A percentile compares a stretch with the other conserved stretches of the same genome.
These are phyloP conservation scores for Laticauda colubrina DNA, from an alignment of 2,113 vertebrate species.

Conservation along the genomic window DNA sequence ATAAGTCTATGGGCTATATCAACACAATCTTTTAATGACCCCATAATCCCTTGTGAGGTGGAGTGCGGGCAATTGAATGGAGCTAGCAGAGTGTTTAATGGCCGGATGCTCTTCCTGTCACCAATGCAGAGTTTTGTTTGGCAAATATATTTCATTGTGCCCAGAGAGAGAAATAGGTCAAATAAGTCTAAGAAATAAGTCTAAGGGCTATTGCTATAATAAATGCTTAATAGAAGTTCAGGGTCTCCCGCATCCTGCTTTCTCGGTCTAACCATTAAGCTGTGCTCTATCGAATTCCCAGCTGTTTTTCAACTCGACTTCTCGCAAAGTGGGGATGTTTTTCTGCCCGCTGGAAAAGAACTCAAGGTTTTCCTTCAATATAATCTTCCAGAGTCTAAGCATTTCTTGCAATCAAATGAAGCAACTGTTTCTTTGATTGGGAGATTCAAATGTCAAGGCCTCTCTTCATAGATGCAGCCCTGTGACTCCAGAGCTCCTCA, in stretches of 20 bases:
- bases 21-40: too few species aligned
- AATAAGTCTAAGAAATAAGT: too few species aligned
- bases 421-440: neutral
- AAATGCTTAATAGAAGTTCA: neutral
- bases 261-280: neutral
- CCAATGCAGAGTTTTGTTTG: too few species aligned
- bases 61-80: too few species aligned
- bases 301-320: neutral
- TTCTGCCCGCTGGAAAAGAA: neutral
- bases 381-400: neutral
- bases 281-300: neutral
- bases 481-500: neutral
- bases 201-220: neutral
- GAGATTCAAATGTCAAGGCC: neutral
- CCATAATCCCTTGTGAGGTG: too few species aligned
- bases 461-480: neutral
- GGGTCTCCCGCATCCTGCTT: neutral
- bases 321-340: neutral
- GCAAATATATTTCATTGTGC: too few species aligned
- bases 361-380: neutral
- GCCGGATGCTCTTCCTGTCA: too few species aligned
- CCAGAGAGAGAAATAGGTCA: too few species aligned
- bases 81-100: too few species aligned
- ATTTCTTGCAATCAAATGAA: neutral
- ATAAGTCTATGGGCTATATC: neutral